These are phyloP conservation scores for Cephus cinctus DNA, from an alignment of 1,140 invertebrate species.

Conservation along the genomic window DNA sequence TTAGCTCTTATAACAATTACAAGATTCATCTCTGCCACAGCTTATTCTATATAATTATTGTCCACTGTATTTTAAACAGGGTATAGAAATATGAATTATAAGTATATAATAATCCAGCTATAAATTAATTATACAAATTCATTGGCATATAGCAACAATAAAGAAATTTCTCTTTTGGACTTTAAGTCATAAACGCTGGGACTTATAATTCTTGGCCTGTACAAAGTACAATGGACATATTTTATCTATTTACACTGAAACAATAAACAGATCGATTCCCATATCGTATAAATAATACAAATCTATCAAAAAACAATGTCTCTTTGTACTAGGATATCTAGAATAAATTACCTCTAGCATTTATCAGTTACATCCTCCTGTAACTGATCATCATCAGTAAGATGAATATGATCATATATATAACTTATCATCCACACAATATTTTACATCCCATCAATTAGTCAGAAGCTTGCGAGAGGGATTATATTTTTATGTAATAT, in stretches of 20 bases:
- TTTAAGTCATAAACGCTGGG: slow-evolving; percentile 19
- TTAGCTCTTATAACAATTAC: slow-evolving; percentile 16
- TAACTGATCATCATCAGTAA: no score
- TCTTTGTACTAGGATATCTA: slow-evolving; percentile 15
- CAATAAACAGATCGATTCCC: slow-evolving; percentile 13
- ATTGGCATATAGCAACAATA: no score
- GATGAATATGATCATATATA: no score
- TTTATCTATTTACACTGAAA: slow-evolving; percentile 29
- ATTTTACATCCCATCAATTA: no score
- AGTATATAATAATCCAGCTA: no score
- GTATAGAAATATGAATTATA: no score
- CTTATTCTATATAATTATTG: slow-evolving; percentile 7
- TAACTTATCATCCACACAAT: no score
- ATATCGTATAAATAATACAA: slow-evolving; percentile 16
- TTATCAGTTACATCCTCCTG: no score
- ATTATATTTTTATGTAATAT: no score
- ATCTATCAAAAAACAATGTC: slow-evolving; percentile 17
- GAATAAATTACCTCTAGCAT: slow-evolving; percentile 4
- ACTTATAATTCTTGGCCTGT: no score
- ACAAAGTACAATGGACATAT: slow-evolving; percentile 26
- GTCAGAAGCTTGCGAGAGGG: no score
- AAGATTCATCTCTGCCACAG: slow-evolving; percentile 5
- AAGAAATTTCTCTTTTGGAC: slow-evolving; percentile 9
- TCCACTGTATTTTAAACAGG: slow-evolving; percentile 17
- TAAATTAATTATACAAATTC: slow-evolving; percentile 17